Conservation (phyloP, 2,797 vertebrate species). For the Sebastes trivittatus region DNA sequence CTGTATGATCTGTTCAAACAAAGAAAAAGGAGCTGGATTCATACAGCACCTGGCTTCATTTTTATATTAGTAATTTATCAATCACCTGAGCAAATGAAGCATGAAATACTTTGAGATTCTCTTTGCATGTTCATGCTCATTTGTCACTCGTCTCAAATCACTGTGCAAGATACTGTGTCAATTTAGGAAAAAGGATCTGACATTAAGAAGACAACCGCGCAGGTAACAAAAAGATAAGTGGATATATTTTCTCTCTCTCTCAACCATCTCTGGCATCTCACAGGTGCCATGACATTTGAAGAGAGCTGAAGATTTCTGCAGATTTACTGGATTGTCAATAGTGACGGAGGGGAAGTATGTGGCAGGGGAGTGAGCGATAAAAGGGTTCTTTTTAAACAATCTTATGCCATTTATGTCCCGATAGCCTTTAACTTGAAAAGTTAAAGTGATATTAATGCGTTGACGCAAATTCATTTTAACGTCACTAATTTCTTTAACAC, state of each 20-base stretch:
- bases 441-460: too few relatives aligned
- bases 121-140: neutral
- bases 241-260: neutral
- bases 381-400: neutral
- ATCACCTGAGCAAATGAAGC: neutral
- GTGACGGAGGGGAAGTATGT: neutral
- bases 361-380: neutral
- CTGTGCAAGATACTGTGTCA: neutral
- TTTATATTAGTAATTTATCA: neutral
- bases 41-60: neutral
- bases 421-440: too few relatives aligned
- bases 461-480: too few relatives aligned
- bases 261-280: neutral
- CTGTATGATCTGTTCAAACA: neutral
- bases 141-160: neutral
- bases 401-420: neutral
- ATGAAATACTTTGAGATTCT: neutral
- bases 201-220: neutral
- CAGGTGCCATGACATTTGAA: slow-evolving; percentile 1
- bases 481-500: too few relatives aligned
- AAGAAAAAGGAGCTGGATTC: neutral
- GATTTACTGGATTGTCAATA: slow-evolving; percentile 3
- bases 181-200: neutral
- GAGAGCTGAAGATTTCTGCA: slow-evolving; percentile 1
- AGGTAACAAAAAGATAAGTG: slow-evolving; percentile 7